Percentiles rank a stretch among this genome's conserved stretches.
These are phyloP conservation scores for Pristionchus exspectatus DNA, from an alignment of 2,888 invertebrate species.

Conservation along the genomic window DNA sequence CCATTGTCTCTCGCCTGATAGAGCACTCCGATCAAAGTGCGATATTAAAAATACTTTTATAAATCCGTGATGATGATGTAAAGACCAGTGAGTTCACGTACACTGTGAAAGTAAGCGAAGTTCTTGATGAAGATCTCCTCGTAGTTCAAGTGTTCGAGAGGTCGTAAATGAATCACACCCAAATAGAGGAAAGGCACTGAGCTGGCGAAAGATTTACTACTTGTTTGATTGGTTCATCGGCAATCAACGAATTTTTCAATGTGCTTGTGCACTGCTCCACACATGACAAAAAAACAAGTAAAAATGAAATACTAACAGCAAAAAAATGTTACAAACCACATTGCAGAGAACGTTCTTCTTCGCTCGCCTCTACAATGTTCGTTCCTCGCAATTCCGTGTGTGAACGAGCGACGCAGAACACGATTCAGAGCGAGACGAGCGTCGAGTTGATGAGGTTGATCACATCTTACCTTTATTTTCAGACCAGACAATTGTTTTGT, in stretches of 20 bases:
- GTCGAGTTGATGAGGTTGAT: constrained; percentile 22
- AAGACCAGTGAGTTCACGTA: too few species aligned
- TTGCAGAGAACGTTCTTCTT: constrained; percentile 2
- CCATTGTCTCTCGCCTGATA: neutral
- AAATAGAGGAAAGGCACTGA: neutral
- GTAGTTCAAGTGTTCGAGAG: neutral
- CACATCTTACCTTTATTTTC: neutral
- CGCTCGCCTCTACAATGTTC: constrained; percentile 49
- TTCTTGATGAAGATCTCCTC: neutral
- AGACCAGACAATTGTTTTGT: neutral
- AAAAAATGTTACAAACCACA: neutral
- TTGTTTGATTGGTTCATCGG: neutral
- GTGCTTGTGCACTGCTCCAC: neutral
- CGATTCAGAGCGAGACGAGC: constrained; percentile 46
- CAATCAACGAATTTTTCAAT: too few species aligned
- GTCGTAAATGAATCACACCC: neutral
- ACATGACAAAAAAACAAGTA: neutral
- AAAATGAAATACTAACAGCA: neutral
- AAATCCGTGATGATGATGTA: too few species aligned
- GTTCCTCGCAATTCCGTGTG: constrained; percentile 54
- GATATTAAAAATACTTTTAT: too few species aligned
- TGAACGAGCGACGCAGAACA: constrained; percentile 38
- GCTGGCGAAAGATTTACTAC: neutral
- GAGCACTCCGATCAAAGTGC: too few species aligned
- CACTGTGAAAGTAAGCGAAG: too few species aligned